Evolutionary conservation across 2,113 vertebrate genomes (phyloP), one percentile per base, ranked within the genome.

Genomic region (Mixornis gularis): DNA sequence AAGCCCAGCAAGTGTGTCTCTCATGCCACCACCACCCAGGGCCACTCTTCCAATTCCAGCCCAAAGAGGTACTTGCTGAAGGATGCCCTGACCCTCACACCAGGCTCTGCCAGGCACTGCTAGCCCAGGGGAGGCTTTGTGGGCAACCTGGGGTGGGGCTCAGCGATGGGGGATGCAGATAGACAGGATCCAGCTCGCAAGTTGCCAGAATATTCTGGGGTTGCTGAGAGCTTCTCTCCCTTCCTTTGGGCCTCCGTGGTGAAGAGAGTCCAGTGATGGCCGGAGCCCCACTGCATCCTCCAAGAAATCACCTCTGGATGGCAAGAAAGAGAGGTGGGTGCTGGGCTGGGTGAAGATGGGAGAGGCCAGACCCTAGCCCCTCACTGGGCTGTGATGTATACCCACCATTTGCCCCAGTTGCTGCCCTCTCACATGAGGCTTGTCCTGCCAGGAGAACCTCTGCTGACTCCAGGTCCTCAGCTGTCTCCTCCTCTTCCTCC

Each of bases 381-480:
- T 74, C 2, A 0, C 24, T 1, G 16, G 48, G 41, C 65, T 78
- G 29, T 1, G 2, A 4, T 59, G 40, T 71, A 68, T 38, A 48
- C 48, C 46, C 59, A 12, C 36, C 0, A 0, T 19, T 34, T 24
- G 19, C 72, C 32, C 41, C 69, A 30, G 0, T 38, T 0, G 0
- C 26, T 3, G 3, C 4, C 17, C 22, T 63, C 73, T 82, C 63
- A 88, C 16, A 3, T 1, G 64, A 7, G 27, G 30, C 52, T 90
- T 1, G 0, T 84, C 92, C 83, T 95, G 90, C 74, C 85, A 99
- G 99, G 96, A 98, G 98, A 32, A 98, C 98, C 85, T 99, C 98
- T 12, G 95, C 86, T 8, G 98, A 98, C 51, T 97, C 96, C 4
- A 98, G 96, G 95, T 98, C 95, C 82, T 80, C 64, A 0, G 26